Percentiles rank a stretch among this genome's conserved stretches.
These are phyloP conservation scores for Cybosia mesomella DNA, from an alignment of 2,888 invertebrate genomes.

Conservation along the genomic window DNA sequence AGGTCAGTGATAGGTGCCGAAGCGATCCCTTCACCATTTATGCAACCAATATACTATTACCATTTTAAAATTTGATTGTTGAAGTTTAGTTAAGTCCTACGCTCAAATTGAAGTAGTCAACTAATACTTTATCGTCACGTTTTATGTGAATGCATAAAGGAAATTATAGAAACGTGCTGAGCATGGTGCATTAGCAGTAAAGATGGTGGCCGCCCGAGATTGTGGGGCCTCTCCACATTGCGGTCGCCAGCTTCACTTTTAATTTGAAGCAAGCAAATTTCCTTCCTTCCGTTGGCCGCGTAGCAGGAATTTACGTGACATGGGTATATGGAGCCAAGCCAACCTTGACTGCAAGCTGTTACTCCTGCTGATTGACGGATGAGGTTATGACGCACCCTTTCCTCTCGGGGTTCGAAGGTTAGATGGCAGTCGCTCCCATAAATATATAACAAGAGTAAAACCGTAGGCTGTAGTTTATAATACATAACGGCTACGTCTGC, in stretches of 20 bases:
- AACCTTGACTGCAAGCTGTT: too few species aligned
- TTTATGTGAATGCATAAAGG: slow-evolving; percentile 12
- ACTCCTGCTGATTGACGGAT: too few species aligned
- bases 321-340: too few species aligned
- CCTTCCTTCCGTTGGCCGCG: neutral
- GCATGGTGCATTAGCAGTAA: slow-evolving; percentile 20
- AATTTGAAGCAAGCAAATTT: neutral
- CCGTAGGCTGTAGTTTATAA: too few species aligned
- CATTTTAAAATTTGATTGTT: too few species aligned
- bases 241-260: neutral
- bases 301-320: neutral
- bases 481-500: neutral
- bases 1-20: too few species aligned
- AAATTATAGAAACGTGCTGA: slow-evolving; percentile 20
- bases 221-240: neutral
- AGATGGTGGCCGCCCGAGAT: neutral
- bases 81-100: neutral
- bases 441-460: neutral
- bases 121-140: slow-evolving; percentile 14
- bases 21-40: too few species aligned
- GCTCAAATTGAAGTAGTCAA: slow-evolving; percentile 10
- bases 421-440: too few species aligned
- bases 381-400: too few species aligned
- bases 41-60: too few species aligned
- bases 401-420: too few species aligned